These are phyloP conservation scores for Tinamus guttatus DNA, from an alignment of 2,113 vertebrate genomes.

Conservation along the genomic window DNA sequence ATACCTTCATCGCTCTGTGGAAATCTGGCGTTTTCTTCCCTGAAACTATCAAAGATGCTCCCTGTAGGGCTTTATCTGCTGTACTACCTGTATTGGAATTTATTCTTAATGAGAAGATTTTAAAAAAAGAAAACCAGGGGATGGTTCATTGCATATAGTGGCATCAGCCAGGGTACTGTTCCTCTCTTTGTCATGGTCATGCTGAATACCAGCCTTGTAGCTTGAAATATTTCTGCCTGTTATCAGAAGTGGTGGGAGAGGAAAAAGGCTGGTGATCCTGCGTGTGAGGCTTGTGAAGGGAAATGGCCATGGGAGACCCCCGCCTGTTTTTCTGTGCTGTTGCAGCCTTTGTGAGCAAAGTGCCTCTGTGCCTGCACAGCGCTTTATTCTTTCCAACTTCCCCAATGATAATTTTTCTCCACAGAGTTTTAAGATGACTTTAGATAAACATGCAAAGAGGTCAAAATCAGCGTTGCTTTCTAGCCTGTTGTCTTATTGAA, in stretches of 20 bases:
- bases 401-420: not conserved
- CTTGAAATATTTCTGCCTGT: conserved; percentile 32
- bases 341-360: not conserved
- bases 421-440: not conserved
- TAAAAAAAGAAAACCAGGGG: not conserved
- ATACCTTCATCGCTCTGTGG: not conserved
- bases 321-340: conserved; percentile 17
- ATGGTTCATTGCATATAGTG: not conserved
- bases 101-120: conserved; percentile 29
- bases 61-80: conserved; percentile 6
- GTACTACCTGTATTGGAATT: not conserved
- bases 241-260: not conserved
- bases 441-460: not conserved
- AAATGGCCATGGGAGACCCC: not conserved
- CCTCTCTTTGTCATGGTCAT: not conserved
- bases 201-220: not conserved
- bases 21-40: not conserved
- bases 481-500: not conserved
- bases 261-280: not conserved
- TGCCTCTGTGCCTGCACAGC: not conserved
- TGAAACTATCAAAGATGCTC: conserved; percentile 22
- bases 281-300: not conserved
- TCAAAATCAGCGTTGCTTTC: not conserved
- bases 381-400: not conserved
- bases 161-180: not conserved